Base-by-base conservation (phyloP, 2,113 vertebrate species). In the Callocephalon fimbriatum region DNA sequence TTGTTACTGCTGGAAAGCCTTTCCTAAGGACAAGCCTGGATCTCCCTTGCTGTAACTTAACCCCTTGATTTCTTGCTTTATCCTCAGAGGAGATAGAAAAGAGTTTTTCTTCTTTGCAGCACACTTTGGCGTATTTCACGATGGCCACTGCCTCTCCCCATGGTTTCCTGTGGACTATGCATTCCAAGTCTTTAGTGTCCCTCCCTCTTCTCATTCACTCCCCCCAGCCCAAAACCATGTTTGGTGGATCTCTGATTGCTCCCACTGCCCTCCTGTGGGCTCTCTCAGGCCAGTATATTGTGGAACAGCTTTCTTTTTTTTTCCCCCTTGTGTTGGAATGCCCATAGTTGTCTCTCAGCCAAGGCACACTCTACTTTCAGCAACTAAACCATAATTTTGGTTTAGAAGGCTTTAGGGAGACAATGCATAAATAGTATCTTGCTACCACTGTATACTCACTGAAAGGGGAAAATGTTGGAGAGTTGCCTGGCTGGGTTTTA, bases 341-440 rank as follows among this genome's bases (percentile, higher is more conserved):
- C 86, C 61, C 59, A 42, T 6, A 74, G 67, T n/a, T 93, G 51
- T 86, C n/a, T 92, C 61, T 92, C 50, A n/a, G 79, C 94, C 93
- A 94, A 97, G 79, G 82, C 94, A 90, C 82, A 37, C 90, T 93
- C 0, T 2, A 78, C 86, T 93, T 88, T 93, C 74, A 94, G 68
- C 83, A 80, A 19, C 68, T 83, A 74, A 92, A 83, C 90, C 44
- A 40, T 94, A 84, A 88, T 88, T 94, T 88, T 86, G 51, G 65
- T 92, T 96, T 90, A 95, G 76, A 87, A 90, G 83, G 72, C 94
- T 96, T 94, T 61, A 81, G 83, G 90, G 83, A 95, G 83, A 91
- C 88, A 95, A 88, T 86, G 76, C 72, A 81, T 90, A 94, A 95
- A 73, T 23, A 89, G 79, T 35, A 65, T 92, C 90, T 89, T 92